Percentiles rank a stretch among this genome's conserved stretches.
phyloP scores from a whole-genome alignment of 2,797 vertebrate genomes.

The Trematomus bernacchii region DNA sequence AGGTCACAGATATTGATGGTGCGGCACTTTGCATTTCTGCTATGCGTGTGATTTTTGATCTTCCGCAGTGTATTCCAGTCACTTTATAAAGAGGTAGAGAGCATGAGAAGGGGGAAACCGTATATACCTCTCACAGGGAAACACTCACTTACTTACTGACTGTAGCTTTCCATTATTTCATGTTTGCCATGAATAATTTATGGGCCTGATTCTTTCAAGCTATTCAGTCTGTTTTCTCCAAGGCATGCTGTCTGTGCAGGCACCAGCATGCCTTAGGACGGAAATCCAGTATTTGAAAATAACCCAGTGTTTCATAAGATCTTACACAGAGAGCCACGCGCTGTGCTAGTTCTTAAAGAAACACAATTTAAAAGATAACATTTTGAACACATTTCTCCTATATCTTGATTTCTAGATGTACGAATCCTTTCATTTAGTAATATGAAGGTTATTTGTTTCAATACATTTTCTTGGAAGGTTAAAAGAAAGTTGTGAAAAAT shows the following conservation, averaged over 20 bases:
- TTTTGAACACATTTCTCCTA: neutral
- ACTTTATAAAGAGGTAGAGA: slow-evolving; percentile 22
- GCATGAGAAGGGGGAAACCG: slow-evolving; percentile 28
- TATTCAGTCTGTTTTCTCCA: slow-evolving; percentile 27
- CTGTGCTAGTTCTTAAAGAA: neutral
- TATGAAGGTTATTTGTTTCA: neutral
- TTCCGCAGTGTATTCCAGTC: slow-evolving; percentile 49
- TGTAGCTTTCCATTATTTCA: slow-evolving; percentile 59
- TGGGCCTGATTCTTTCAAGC: slow-evolving; percentile 37
- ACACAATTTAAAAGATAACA: neutral
- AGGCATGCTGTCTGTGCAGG: slow-evolving; percentile 6
- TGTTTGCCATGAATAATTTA: slow-evolving; percentile 77
- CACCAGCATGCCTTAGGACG: neutral
- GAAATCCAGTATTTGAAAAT: slow-evolving; percentile 18
- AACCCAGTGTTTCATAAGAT: neutral
- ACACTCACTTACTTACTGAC: slow-evolving; percentile 36
- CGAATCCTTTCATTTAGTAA: neutral
- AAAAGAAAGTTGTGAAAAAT: no score
- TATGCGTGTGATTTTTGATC: slow-evolving; percentile 65
- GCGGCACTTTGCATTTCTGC: slow-evolving; percentile 58
- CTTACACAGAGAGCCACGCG: neutral
- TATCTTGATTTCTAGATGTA: neutral
- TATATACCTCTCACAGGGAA: slow-evolving; percentile 40
- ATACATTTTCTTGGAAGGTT: no score
- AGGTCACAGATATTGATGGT: slow-evolving; percentile 64